Evolutionary conservation across 2,797 vertebrate species (phyloP), one percentile per base, ranked within the genome.

Genomic region (Acomys russatus): DNA sequence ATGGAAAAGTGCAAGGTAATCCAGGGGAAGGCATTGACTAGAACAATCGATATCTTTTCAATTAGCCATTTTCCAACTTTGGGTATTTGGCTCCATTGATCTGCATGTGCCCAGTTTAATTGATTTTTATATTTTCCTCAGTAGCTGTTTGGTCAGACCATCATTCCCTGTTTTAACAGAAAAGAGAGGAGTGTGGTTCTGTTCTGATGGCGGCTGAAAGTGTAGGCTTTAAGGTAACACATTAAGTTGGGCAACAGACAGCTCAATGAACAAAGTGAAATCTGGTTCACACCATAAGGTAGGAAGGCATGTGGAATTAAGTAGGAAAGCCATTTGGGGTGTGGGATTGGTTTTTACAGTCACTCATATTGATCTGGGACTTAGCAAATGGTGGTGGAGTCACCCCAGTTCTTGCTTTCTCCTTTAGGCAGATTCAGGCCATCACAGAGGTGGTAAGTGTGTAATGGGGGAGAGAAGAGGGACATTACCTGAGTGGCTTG

Each of bases 11-110:
- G 17, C 71, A 94, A 84, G 49, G 9, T 18, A 22, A 78, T 96
- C 56, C 95, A 96, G 94, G 61, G 35, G 80, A 97, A 94, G 80
- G 78, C 95, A 96, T 89, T 97, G 96, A 92, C 97, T 93, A 93
- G 59, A 77, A 54, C 93, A 94, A 96, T 97, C 92, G 94, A 35
- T 96, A 85, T 59, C 22, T 96, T 98, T 98, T 98, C 97, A 98
- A 74, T 92, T 82, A 92, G 82, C 22, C 84, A 78, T 82, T 93
- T 96, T 94, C 91, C 49, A 94, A 63, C 92, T 94, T 92, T 94
- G 91, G 74, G 82, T 89, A 93, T 95, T 94, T 92, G 93, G 74
- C 84, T 97, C 92, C 86, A 88, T 96, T 96, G 95, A 97, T 93
- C 91, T 95, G 54, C 91, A 71, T 90, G 61, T 95, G 86, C 96